Evolutionary conservation across 2,113 vertebrate genomes (phyloP), one percentile per base, ranked within the genome.

Genomic region (Trachemys scripta): DNA sequence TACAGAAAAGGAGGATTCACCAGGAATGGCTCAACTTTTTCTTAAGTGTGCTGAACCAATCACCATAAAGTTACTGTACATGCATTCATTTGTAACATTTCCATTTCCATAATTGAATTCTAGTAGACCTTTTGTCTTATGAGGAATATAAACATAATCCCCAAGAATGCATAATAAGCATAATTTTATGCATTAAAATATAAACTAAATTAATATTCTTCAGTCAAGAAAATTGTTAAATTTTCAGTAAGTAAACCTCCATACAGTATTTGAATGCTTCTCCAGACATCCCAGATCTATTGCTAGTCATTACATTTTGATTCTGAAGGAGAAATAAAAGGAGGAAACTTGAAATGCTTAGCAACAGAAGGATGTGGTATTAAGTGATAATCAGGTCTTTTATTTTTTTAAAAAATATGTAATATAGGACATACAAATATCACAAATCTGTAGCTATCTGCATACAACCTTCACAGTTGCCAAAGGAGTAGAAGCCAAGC

Each of bases 81-180:
- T 89, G 31, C 86, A 90, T 88, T 88, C 72, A 84, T 29, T 17
- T 69, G 17, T 62, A 81, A 93, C 47, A 95, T 13, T 51, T 95
- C 84, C 27, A 91, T 47, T 72, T 72, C 25, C 85, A 56, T 65
- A 89, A 88, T 1, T 82, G 2, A 94, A 88, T 45, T 69, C 69
- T 38, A 42, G 76, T 6, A 82, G 59, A 78, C 35, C 42, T 81
- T n/a, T 35, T 88, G 45, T 56, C 49, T 88, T 88, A 24, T 31
- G 90, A 89, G 80, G 10, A 72, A 72, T 24, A 72, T 19, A 72
- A 2, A 59, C 65, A 47, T 3, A 87, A 62, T n/a, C 83, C 14
- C 69, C 8, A 72, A 42, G n/a, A 72, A 72, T 38, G 69, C 20
- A 42, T 38, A 69, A 69, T 69, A 72, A 69, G 53, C 1, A 35